A percentile compares a stretch with the other conserved stretches of the same genome.
Evolutionary conservation across 2,888 invertebrate species (phyloP).

Genomic region (Drosophila pseudotalamancana): DNA sequence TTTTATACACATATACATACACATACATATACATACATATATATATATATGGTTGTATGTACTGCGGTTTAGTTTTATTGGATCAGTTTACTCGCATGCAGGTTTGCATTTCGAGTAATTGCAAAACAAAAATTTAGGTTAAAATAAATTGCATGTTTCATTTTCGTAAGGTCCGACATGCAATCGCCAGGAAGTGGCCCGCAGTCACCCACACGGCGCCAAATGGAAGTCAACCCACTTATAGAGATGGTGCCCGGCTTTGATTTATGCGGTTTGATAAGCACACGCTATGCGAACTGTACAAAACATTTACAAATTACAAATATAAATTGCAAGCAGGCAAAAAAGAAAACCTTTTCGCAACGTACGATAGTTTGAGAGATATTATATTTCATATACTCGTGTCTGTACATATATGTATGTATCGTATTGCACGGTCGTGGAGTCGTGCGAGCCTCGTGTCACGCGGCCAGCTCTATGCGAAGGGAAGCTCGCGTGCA

Average conservation of each 20-base stretch:
- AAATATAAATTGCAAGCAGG: too few species aligned
- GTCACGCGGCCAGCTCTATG: constrained; percentile 4
- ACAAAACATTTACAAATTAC: too few species aligned
- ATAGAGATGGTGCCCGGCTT: neutral
- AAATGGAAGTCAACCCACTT: constrained; percentile 1
- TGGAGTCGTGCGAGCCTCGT: neutral
- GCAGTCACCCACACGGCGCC: constrained; percentile 22
- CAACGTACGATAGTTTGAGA: neutral
- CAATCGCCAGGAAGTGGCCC: constrained; percentile 33
- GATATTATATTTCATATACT: neutral
- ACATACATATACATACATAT: too few species aligned
- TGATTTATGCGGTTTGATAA: neutral
- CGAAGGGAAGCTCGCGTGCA: constrained; percentile 23
- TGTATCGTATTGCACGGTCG: too few species aligned
- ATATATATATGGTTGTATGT: constrained; percentile 1
- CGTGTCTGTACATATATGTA: too few species aligned
- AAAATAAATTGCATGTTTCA: constrained; percentile 71
- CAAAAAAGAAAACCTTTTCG: too few species aligned
- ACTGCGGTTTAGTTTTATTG: constrained; percentile 5
- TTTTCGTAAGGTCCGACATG: constrained; percentile 31
- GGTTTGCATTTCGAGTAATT: constrained; percentile 30
- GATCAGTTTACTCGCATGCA: constrained; percentile 25
- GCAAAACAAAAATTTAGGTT: constrained; percentile 63
- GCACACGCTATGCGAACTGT: too few species aligned
- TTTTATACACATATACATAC: too few species aligned